Percentiles rank a stretch among this genome's conserved stretches.
phyloP scores from a whole-genome alignment of 1,140 invertebrate species.

The Paralvinella palmiformis region DNA sequence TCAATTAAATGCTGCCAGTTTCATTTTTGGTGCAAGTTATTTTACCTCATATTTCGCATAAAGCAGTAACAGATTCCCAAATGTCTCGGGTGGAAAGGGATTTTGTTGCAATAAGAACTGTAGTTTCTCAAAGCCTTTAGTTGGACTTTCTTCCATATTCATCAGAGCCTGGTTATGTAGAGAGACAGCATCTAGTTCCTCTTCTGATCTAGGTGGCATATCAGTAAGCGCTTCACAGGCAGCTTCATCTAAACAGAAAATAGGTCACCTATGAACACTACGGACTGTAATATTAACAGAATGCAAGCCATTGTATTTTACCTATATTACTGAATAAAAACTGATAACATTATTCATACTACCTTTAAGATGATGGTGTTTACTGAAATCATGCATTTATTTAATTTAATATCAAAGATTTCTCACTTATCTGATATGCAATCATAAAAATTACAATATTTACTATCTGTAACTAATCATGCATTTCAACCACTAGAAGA shows the following conservation, averaged over 20 bases:
- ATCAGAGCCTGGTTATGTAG: conserved; percentile 96
- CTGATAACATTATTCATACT: too few relatives aligned
- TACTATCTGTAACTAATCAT: too few relatives aligned
- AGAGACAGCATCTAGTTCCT: conserved; percentile 96
- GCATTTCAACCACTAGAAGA: too few relatives aligned
- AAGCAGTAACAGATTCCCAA: conserved; percentile 88
- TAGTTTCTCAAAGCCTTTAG: conserved; percentile 92
- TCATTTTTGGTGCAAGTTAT: too few relatives aligned
- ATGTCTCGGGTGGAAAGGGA: conserved; percentile 91
- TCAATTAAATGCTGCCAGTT: too few relatives aligned
- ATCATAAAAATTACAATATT: too few relatives aligned
- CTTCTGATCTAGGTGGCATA: conserved; percentile 91
- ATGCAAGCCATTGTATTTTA: too few relatives aligned
- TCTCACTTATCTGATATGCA: too few relatives aligned
- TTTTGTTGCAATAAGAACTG: conserved; percentile 95
- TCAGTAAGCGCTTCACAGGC: conserved; percentile 92
- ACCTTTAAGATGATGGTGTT: too few relatives aligned
- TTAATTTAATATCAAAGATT: too few relatives aligned
- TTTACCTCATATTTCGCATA: conserved; percentile 86
- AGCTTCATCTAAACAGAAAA: conserved; percentile 32
- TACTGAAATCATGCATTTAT: too few relatives aligned
- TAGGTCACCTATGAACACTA: background rate
- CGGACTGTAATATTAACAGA: background rate
- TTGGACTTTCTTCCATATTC: conserved; percentile 83
- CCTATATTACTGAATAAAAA: too few relatives aligned